Conservation (phyloP, 2,113 vertebrate species). For the Serinus canaria region DNA sequence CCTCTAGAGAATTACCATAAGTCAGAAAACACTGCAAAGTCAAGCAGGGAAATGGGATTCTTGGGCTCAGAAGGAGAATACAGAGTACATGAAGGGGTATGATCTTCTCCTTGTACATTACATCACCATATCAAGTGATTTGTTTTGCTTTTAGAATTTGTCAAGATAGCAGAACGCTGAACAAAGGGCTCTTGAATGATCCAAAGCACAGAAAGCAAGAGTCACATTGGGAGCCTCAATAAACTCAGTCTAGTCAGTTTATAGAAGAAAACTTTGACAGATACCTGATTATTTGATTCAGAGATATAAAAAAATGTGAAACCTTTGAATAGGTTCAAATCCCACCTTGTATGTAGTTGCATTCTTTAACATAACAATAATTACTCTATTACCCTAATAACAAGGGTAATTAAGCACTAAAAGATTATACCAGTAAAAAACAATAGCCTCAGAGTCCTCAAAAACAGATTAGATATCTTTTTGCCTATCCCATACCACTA, state of each 20-base stretch:
- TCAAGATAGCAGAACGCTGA: not conserved
- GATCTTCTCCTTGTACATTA: not conserved
- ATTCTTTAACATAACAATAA: not conserved
- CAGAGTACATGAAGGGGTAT: not conserved
- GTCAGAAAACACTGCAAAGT: not conserved
- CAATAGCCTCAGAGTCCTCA: not conserved
- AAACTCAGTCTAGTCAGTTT: not conserved
- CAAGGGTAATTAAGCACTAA: not conserved
- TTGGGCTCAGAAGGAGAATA: not conserved
- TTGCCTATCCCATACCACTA: not conserved
- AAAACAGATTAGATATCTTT: not conserved
- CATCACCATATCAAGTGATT: not conserved
- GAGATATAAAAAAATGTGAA: not conserved
- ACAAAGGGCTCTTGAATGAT: not conserved
- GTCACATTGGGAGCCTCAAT: not conserved
- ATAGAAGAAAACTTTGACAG: not conserved
- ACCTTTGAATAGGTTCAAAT: not conserved
- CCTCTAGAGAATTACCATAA: not conserved
- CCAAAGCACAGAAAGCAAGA: not conserved
- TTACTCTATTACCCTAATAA: not conserved
- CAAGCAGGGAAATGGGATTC: not conserved
- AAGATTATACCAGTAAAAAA: not conserved
- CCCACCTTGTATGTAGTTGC: not conserved
- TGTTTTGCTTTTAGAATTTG: not conserved
- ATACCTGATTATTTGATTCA: not conserved